phyloP scores from a whole-genome alignment of 2,888 invertebrate species.

The Fragum fragum region DNA sequence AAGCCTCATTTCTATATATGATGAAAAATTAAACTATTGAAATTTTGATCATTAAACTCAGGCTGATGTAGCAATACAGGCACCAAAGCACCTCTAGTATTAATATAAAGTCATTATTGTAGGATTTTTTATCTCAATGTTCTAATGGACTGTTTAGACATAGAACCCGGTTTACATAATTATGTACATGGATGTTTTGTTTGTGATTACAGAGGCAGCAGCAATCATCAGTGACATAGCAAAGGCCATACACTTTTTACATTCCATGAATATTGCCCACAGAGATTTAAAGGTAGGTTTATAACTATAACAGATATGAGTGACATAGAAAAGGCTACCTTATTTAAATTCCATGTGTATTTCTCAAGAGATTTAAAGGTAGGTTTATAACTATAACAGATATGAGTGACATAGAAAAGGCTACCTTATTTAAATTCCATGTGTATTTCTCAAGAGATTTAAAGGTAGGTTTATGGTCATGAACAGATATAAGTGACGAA shows the following conservation, averaged over 20 bases:
- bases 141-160: too few species aligned
- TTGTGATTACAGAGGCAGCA: constrained; percentile 91
- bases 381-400: constrained; percentile 89
- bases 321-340: constrained; percentile 97
- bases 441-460: constrained; percentile 99
- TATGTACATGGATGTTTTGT: too few species aligned
- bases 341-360: constrained; percentile 97
- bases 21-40: too few species aligned
- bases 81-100: too few species aligned
- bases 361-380: constrained; percentile 99
- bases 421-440: constrained; percentile 97
- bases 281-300: constrained; percentile 96
- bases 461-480: constrained; percentile 96
- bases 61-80: too few species aligned
- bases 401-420: constrained; percentile 98
- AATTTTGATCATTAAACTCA: too few species aligned
- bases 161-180: too few species aligned
- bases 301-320: constrained; percentile 93
- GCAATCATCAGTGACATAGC: constrained; percentile 99
- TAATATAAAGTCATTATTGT: too few species aligned
- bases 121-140: too few species aligned
- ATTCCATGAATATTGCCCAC: constrained; percentile 98
- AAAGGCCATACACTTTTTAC: constrained; percentile 96
- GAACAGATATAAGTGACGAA: too few species aligned
- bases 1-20: too few species aligned